phyloP scores from a whole-genome alignment of 2,888 invertebrate species.

The Pachymerium ferrugineum region DNA sequence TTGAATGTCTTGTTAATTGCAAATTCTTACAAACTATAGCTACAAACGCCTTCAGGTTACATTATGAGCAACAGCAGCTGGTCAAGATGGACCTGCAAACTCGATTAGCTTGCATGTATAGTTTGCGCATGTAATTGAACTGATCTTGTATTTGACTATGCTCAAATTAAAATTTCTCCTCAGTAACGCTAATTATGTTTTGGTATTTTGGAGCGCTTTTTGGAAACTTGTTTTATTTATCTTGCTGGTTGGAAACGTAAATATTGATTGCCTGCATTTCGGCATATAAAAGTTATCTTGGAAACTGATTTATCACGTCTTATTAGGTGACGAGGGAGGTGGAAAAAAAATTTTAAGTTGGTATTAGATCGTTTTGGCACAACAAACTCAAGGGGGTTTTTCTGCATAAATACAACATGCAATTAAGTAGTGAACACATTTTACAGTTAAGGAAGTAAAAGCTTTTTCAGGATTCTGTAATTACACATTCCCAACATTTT shows the following conservation, averaged over 20 bases:
- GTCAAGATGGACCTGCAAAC: background rate
- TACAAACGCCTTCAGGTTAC: background rate
- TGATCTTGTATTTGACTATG: no score
- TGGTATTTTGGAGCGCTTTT: no score
- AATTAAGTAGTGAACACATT: background rate
- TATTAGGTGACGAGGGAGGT: background rate
- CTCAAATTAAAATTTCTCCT: no score
- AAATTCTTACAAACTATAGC: background rate
- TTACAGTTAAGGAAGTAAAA: background rate
- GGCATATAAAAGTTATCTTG: no score
- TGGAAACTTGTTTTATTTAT: no score
- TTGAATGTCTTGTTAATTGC: background rate
- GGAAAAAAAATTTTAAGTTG: background rate
- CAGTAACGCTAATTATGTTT: no score
- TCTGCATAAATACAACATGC: background rate
- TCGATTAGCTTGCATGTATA: background rate
- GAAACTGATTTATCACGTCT: no score
- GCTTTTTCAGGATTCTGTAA: background rate
- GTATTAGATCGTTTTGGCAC: background rate
- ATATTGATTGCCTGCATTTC: no score
- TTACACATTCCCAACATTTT: background rate
- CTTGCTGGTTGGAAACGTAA: no score
- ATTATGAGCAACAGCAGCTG: background rate
- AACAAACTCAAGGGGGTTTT: background rate
- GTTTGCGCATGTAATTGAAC: background rate